Percentiles rank a stretch among this genome's conserved stretches.
Evolutionary conservation across 2,888 invertebrate species (phyloP).

Genomic region (Drosophila lacicola): DNA sequence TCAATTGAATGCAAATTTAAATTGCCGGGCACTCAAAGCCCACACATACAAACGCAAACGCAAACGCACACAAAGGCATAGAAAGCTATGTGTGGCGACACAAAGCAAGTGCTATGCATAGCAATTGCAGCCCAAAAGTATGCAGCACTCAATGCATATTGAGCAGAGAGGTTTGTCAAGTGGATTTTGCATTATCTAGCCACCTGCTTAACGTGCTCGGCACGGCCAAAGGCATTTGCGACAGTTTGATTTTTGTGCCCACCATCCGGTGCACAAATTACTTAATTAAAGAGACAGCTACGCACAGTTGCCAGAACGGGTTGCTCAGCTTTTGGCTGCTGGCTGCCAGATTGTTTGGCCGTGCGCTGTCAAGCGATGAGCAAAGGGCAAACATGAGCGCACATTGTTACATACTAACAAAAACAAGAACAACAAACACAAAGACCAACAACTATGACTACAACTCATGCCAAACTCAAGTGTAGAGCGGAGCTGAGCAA

Average conservation of each 20-base stretch:
- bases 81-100: not conserved
- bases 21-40: constrained; percentile 50
- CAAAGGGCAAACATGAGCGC: constrained; percentile 38
- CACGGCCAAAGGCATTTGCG: not conserved
- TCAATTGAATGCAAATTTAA: constrained; percentile 79
- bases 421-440: constrained; percentile 17
- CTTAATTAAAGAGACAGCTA: constrained; percentile 53
- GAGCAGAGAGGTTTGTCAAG: constrained; percentile 36
- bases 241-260: constrained; percentile 17
- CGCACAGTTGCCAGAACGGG: constrained; percentile 18
- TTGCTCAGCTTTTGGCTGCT: constrained; percentile 3
- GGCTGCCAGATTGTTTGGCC: constrained; percentile 37
- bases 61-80: not conserved
- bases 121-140: constrained; percentile 60
- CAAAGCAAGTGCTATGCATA: constrained; percentile 55
- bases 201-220: constrained; percentile 19
- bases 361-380: constrained; percentile 39
- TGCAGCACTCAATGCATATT: constrained; percentile 69
- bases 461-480: constrained; percentile 50
- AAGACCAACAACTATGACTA: constrained; percentile 20
- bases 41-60: constrained; percentile 8
- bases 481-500: constrained; percentile 38
- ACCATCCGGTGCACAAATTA: constrained; percentile 39
- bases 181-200: constrained; percentile 7
- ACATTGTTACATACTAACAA: constrained; percentile 37